These are phyloP conservation scores for Muntiacus reevesi DNA, from an alignment of 2,113 vertebrate species.

Conservation along the genomic window DNA sequence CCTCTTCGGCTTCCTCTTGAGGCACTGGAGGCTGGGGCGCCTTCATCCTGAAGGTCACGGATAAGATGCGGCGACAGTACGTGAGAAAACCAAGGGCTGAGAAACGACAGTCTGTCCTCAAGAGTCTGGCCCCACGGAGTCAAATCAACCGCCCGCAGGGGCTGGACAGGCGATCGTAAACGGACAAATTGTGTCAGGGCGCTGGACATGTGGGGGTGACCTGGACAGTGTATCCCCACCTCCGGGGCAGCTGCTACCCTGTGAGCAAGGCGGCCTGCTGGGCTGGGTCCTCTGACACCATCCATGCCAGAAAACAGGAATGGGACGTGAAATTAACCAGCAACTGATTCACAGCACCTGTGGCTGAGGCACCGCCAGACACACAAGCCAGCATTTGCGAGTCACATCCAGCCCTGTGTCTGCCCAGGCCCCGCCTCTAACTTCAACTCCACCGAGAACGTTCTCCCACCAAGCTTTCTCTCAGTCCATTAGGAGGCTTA, in stretches of 20 bases:
- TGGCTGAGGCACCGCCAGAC: not conserved
- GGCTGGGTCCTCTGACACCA: not conserved
- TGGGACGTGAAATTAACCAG: not conserved
- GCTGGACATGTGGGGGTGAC: not conserved
- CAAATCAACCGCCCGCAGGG: not conserved
- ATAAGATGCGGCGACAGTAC: not conserved
- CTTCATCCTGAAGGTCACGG: slow-evolving; percentile 77
- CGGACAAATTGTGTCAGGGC: not conserved
- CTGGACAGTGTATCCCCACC: not conserved
- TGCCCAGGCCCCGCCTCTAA: fast-evolving
- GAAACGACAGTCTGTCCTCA: not conserved
- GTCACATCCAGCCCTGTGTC: not conserved
- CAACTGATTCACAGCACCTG: not conserved
- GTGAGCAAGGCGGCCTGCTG: not conserved
- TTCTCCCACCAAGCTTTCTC: not conserved
- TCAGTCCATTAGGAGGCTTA: too few relatives aligned
- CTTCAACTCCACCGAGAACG: not conserved
- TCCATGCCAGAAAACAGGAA: not conserved
- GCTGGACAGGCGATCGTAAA: fast-evolving
- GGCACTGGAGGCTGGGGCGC: slow-evolving; percentile 70
- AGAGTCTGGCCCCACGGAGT: not conserved
- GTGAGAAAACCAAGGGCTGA: not conserved
- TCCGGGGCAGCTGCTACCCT: not conserved
- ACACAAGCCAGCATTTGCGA: not conserved
- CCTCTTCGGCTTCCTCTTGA: slow-evolving; percentile 75